These are phyloP conservation scores for Drosophila lacicola DNA, from an alignment of 2,888 invertebrate species.

Conservation along the genomic window DNA sequence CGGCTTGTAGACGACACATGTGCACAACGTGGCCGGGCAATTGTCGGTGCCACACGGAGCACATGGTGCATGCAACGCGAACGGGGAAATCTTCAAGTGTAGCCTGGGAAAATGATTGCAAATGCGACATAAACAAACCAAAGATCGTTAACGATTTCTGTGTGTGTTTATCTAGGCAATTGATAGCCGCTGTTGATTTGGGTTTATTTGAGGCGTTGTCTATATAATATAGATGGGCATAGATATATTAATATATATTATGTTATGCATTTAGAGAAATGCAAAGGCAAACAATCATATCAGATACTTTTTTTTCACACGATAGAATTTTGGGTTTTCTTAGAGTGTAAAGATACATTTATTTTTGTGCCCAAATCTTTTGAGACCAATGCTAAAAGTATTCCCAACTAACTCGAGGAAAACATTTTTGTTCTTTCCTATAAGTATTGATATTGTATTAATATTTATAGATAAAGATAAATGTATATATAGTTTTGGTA, in stretches of 20 bases:
- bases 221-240: neutral
- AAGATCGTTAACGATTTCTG: conserved; percentile 11
- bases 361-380: too few species aligned
- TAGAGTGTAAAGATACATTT: too few species aligned
- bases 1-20: conserved; percentile 54
- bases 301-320: too few species aligned
- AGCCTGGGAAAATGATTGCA: conserved; percentile 51
- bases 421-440: too few species aligned
- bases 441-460: too few species aligned
- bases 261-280: neutral
- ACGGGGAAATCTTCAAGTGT: conserved; percentile 37
- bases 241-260: neutral
- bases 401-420: too few species aligned
- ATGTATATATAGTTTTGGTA: too few species aligned
- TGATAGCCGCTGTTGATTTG: conserved; percentile 16
- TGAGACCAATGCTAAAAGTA: too few species aligned
- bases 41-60: conserved; percentile 33
- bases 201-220: conserved; percentile 9
- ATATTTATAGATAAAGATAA: too few species aligned
- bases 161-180: conserved; percentile 31
- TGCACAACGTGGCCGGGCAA: conserved; percentile 68
- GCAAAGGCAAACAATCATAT: too few species aligned
- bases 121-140: conserved; percentile 38
- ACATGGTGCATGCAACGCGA: conserved; percentile 24
- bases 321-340: too few species aligned